Evolutionary conservation across 2,888 invertebrate genomes (phyloP).

Genomic region (Drosophila prostipennis): DNA sequence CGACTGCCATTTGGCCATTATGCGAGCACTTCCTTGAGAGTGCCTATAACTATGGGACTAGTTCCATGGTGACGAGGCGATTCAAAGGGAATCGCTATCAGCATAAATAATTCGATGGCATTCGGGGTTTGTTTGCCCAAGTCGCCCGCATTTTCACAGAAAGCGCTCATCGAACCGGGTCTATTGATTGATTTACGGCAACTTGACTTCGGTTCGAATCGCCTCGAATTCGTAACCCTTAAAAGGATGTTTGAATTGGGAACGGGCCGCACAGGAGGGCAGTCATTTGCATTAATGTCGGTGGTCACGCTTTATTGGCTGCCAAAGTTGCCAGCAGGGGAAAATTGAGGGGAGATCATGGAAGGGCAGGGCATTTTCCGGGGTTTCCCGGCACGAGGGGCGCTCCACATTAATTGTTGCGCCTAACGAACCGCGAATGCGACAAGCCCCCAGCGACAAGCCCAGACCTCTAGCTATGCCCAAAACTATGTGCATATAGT

Average conservation of each 20-base stretch:
- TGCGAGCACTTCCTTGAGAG: not conserved
- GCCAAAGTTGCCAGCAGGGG: slow-evolving; percentile 7
- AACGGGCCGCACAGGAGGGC: not conserved
- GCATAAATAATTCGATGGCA: slow-evolving; percentile 12
- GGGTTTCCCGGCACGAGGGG: not conserved
- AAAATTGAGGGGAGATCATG: too few relatives aligned
- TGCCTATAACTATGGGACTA: not conserved
- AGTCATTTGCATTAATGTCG: slow-evolving; percentile 66
- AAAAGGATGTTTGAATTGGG: slow-evolving; percentile 24
- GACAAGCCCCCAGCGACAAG: slow-evolving; percentile 56
- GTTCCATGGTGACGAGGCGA: slow-evolving; percentile 27
- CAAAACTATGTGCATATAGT: slow-evolving; percentile 2
- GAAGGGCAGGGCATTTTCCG: not conserved
- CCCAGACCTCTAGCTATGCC: not conserved
- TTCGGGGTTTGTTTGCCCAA: slow-evolving; percentile 7
- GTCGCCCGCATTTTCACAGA: slow-evolving; percentile 24
- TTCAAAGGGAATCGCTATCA: not conserved
- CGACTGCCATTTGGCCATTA: slow-evolving; percentile 9
- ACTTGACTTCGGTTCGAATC: slow-evolving; percentile 19
- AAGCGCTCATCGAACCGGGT: slow-evolving; percentile 15
- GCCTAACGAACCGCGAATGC: slow-evolving; percentile 75
- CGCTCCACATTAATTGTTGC: slow-evolving; percentile 65
- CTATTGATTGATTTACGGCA: slow-evolving; percentile 71
- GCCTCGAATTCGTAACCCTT: not conserved
- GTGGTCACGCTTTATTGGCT: slow-evolving; percentile 72